Evolutionary conservation across 2,113 vertebrate species (phyloP).

Genomic region (Maccullochella peelii): DNA sequence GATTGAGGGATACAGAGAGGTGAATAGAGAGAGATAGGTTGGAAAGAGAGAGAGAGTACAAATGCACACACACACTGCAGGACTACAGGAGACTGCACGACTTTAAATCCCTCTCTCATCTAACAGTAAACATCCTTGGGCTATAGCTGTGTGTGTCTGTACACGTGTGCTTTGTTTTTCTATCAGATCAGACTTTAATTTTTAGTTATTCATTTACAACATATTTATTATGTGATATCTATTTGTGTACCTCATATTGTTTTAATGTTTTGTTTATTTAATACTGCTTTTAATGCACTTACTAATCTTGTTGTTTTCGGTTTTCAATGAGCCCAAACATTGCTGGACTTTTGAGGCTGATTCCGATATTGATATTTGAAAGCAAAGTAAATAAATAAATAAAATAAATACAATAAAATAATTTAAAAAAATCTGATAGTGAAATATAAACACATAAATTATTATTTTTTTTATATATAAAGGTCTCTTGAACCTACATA

Average conservation of each 20-base stretch:
- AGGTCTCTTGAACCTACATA: background rate
- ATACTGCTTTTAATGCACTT: no score
- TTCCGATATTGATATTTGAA: background rate
- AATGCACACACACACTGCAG: conserved; percentile 14
- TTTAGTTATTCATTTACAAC: background rate
- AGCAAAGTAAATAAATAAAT: background rate
- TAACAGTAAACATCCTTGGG: conserved; percentile 64
- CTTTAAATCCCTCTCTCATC: conserved; percentile 56
- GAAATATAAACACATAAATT: background rate
- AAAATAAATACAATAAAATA: background rate
- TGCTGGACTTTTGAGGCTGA: background rate
- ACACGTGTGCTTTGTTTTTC: background rate
- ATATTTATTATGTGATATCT: background rate
- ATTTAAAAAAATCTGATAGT: background rate
- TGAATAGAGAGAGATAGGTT: conserved; percentile 3
- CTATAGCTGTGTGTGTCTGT: conserved; percentile 18
- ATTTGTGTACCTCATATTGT: no score
- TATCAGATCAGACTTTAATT: background rate
- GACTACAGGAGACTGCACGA: conserved; percentile 17
- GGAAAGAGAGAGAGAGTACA: background rate
- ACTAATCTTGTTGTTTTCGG: background rate
- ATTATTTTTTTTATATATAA: background rate
- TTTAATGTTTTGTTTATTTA: background rate
- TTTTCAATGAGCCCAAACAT: background rate
- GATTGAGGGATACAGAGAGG: conserved; percentile 40